A percentile compares a stretch with the other conserved stretches of the same genome.
Evolutionary conservation across 2,113 vertebrate genomes (phyloP).

Genomic region (Phalacrocorax pelagicus): DNA sequence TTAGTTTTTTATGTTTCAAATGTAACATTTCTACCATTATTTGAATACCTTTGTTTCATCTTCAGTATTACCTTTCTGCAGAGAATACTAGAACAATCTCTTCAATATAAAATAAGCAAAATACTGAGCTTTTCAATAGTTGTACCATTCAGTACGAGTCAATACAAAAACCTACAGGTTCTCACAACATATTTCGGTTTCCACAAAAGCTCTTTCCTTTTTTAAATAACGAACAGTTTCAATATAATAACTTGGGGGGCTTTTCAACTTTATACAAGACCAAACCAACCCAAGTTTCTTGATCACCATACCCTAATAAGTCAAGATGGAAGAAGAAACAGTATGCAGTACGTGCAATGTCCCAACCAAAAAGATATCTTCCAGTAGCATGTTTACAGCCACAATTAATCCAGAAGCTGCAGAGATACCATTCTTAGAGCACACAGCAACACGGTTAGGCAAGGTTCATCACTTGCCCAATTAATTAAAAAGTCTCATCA

Average conservation of each 20-base stretch:
- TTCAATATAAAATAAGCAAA: background rate
- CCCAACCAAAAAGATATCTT: background rate
- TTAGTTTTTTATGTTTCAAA: background rate
- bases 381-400: background rate
- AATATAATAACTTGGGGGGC: background rate
- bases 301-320: background rate
- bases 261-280: background rate
- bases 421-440: background rate
- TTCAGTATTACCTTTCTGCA: background rate
- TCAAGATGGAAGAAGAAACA: background rate
- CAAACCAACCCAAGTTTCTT: background rate
- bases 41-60: background rate
- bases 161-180: background rate
- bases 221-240: background rate
- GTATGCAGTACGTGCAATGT: background rate
- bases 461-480: background rate
- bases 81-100: background rate
- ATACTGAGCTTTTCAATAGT: background rate
- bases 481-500: background rate
- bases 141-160: background rate
- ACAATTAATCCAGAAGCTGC: background rate
- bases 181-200: background rate
- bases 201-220: background rate
- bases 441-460: background rate
- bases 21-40: background rate